Conservation (phyloP, 2,888 invertebrate genomes). For the Agonopterix arenella region DNA sequence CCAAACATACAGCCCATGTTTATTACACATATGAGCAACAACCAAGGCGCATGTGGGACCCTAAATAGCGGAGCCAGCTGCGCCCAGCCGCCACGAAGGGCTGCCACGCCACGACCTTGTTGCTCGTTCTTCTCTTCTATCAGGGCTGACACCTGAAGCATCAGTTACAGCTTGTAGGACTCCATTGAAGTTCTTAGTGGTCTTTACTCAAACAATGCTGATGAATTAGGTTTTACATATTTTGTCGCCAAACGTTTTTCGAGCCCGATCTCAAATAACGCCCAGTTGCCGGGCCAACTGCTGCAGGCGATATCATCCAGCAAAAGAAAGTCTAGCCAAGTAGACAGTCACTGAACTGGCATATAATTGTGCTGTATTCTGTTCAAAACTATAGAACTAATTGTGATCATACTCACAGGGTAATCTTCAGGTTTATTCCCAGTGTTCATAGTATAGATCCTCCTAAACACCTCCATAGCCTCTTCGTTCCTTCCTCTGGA, state of each 20-base stretch:
- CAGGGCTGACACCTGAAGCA: slow-evolving; percentile 54
- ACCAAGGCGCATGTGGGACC: slow-evolving; percentile 77
- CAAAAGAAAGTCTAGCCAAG: no score
- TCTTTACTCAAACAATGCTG: no score
- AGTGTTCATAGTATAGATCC: slow-evolving; percentile 80
- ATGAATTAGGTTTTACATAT: no score
- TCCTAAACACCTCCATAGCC: slow-evolving; percentile 79
- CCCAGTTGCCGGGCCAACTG: no score
- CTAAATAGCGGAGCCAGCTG: slow-evolving; percentile 82
- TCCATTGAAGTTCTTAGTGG: no score
- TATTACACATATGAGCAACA: slow-evolving; percentile 77
- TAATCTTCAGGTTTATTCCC: slow-evolving; percentile 78
- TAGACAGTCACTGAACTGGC: no score
- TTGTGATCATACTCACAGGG: slow-evolving; percentile 72
- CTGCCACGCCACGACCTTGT: slow-evolving; percentile 56
- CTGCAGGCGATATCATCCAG: no score
- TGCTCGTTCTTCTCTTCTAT: slow-evolving; percentile 53
- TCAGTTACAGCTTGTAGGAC: background rate
- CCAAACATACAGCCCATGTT: slow-evolving; percentile 61
- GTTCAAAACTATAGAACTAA: background rate
- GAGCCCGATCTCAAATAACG: no score
- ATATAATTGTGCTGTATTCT: no score
- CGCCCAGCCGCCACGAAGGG: slow-evolving; percentile 74
- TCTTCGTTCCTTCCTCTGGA: slow-evolving; percentile 80
- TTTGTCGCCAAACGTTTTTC: no score